Percentiles rank a stretch among this genome's conserved stretches.
These are phyloP conservation scores for Lasioglossum morio DNA, from an alignment of 2,888 invertebrate genomes.

Conservation along the genomic window DNA sequence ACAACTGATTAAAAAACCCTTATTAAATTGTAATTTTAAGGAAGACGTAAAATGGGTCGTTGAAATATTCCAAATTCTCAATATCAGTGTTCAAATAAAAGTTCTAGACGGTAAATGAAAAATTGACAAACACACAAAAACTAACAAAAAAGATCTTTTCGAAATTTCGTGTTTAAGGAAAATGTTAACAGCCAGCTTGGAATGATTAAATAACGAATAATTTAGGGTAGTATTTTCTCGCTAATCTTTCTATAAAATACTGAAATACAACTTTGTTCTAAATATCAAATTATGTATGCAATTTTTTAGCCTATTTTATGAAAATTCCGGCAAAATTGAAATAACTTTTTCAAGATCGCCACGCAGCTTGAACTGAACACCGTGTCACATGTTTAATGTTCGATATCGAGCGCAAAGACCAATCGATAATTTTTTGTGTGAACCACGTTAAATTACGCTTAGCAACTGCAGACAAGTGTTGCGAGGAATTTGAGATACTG, in stretches of 20 bases:
- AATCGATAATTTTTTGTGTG: background rate
- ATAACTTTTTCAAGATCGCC: background rate
- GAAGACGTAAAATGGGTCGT: too few relatives aligned
- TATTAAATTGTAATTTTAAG: too few relatives aligned
- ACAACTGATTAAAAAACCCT: too few relatives aligned
- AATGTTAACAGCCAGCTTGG: background rate
- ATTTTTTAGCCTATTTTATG: background rate
- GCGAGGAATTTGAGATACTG: conserved; percentile 8
- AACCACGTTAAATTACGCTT: background rate
- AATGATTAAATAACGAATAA: background rate
- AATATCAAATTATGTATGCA: background rate
- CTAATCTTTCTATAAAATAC: background rate
- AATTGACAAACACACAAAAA: too few relatives aligned
- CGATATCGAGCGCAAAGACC: background rate
- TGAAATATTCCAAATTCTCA: too few relatives aligned
- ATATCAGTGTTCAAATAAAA: too few relatives aligned
- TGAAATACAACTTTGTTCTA: background rate
- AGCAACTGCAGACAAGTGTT: background rate
- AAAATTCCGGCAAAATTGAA: background rate
- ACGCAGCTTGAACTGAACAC: background rate
- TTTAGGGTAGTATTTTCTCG: too few relatives aligned
- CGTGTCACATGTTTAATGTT: background rate
- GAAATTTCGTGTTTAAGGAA: too few relatives aligned
- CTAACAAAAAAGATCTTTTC: too few relatives aligned
- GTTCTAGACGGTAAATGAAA: too few relatives aligned